phyloP scores from a whole-genome alignment of 2,888 invertebrate species.

The Limnephilus lunatus region DNA sequence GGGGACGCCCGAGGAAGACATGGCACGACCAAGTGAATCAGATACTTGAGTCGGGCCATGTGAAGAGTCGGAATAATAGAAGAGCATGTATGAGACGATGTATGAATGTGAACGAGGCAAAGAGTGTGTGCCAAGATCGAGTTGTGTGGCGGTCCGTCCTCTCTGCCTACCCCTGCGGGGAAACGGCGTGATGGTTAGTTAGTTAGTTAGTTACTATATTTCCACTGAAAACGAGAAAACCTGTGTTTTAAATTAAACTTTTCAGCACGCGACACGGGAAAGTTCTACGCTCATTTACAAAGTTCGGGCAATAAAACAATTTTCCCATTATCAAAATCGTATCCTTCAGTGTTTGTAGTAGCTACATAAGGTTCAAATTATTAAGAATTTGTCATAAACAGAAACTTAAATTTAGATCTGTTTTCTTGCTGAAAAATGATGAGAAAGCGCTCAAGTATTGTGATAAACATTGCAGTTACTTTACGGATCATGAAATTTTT shows the following conservation, averaged over 20 bases:
- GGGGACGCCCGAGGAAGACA: too few relatives aligned
- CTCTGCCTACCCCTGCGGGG: too few relatives aligned
- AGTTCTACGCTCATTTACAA: neutral
- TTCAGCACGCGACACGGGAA: neutral
- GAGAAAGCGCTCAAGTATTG: neutral
- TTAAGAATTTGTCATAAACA: neutral
- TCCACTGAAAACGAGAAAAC: neutral
- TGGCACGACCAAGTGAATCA: too few relatives aligned
- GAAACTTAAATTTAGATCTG: neutral
- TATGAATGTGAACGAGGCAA: too few relatives aligned
- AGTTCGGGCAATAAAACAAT: neutral
- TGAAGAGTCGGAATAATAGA: too few relatives aligned
- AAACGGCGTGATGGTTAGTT: too few relatives aligned
- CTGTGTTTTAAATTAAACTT: constrained; percentile 2
- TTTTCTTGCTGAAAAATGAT: neutral
- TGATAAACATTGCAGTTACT: neutral
- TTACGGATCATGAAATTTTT: too few relatives aligned
- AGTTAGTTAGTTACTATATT: too few relatives aligned
- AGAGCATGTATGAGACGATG: too few relatives aligned
- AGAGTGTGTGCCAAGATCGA: too few relatives aligned
- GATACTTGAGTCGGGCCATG: too few relatives aligned
- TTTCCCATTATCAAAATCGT: neutral
- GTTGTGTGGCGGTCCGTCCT: too few relatives aligned
- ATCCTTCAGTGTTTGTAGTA: neutral
- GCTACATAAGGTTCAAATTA: neutral